A percentile compares a stretch with the other conserved stretches of the same genome.
These are phyloP conservation scores for Mormoops blainvillei DNA, from an alignment of 2,113 vertebrate genomes.

Conservation along the genomic window DNA sequence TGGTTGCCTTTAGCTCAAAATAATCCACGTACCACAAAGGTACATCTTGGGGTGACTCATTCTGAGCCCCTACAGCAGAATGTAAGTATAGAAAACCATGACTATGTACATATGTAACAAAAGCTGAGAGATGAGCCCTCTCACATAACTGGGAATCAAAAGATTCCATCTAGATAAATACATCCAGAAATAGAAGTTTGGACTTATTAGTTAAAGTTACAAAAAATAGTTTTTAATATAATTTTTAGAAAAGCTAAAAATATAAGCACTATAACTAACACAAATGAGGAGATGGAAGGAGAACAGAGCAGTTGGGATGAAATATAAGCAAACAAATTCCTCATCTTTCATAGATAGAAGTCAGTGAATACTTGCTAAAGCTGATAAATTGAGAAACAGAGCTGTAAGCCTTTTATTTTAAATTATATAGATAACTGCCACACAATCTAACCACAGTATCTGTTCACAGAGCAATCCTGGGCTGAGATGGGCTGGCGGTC, in stretches of 20 bases:
- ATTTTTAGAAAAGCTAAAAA: constrained; percentile 13
- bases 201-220: neutral
- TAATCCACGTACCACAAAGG: neutral
- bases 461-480: neutral
- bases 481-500: neutral
- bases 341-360: neutral
- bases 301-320: neutral
- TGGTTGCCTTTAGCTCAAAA: neutral
- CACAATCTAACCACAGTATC: neutral
- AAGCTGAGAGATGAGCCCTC: neutral
- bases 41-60: neutral
- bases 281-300: neutral
- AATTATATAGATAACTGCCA: neutral
- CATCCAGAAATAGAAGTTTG: neutral
- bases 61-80: neutral
- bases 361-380: neutral
- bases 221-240: neutral
- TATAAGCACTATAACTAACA: neutral
- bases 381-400: neutral
- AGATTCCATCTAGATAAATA: neutral
- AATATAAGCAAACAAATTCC: neutral
- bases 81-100: neutral
- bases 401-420: neutral
- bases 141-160: neutral
- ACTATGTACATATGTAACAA: neutral